phyloP scores from a whole-genome alignment of 2,797 vertebrate genomes.

The Acanthurus tractus region DNA sequence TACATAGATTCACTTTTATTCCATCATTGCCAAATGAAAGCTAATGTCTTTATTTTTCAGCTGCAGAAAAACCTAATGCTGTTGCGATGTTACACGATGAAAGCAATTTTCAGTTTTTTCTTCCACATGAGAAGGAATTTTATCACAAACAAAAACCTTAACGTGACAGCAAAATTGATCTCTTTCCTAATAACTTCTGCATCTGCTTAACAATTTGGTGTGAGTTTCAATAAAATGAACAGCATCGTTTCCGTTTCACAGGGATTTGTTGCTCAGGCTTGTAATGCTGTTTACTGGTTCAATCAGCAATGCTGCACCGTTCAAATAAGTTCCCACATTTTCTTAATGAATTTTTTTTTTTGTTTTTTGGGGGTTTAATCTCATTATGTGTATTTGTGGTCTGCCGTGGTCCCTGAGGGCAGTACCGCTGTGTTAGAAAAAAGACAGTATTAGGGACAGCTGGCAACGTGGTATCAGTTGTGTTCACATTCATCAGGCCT shows the following conservation, averaged over 20 bases:
- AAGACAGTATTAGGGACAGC: constrained; percentile 73
- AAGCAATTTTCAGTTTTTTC: neutral
- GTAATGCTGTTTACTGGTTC: constrained; percentile 56
- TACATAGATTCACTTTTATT: constrained; percentile 20
- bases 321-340: constrained; percentile 60
- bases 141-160: neutral
- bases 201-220: constrained; percentile 20
- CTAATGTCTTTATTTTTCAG: neutral
- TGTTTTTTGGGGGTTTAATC: constrained; percentile 59
- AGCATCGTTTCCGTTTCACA: constrained; percentile 23
- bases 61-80: too few relatives aligned
- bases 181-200: constrained; percentile 3
- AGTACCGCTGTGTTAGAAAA: constrained; percentile 51
- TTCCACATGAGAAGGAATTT: neutral
- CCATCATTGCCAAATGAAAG: constrained; percentile 28
- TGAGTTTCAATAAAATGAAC: constrained; percentile 38
- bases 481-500: constrained; percentile 75
- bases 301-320: constrained; percentile 47
- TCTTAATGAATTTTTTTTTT: constrained; percentile 66
- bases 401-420: constrained; percentile 57
- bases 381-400: constrained; percentile 77
- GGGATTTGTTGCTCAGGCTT: constrained; percentile 38
- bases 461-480: constrained; percentile 76
- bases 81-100: neutral
- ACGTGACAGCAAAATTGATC: neutral